Percentiles rank a stretch among this genome's conserved stretches.
These are phyloP conservation scores for Pogoniulus pusillus DNA, from an alignment of 2,797 vertebrate species.

Conservation along the genomic window DNA sequence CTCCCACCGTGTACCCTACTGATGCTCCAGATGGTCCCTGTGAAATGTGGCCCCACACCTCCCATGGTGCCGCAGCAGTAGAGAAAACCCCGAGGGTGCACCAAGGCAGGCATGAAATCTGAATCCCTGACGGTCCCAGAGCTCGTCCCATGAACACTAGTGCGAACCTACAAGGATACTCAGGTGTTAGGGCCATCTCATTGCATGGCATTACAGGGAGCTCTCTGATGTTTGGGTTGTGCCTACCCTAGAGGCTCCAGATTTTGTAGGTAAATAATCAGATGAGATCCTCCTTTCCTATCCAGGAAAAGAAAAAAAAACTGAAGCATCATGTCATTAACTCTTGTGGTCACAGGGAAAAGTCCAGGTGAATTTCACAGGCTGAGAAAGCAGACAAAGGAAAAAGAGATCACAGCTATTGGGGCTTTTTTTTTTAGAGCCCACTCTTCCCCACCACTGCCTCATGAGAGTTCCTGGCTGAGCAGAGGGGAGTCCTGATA, in stretches of 20 bases:
- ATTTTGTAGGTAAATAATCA: not conserved
- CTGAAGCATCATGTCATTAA: slow-evolving; percentile 5
- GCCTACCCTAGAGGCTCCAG: not conserved
- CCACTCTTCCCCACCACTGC: not conserved
- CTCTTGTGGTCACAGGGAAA: not conserved
- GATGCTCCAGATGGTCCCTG: not conserved
- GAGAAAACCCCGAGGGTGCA: not conserved
- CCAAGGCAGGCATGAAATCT: not conserved
- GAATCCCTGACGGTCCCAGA: not conserved
- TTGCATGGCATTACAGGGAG: accelerated
- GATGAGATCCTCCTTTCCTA: not conserved
- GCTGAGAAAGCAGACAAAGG: slow-evolving; percentile 35
- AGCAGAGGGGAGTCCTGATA: not conserved
- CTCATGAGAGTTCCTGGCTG: not conserved
- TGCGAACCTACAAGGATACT: accelerated
- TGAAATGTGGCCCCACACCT: slow-evolving; percentile 7
- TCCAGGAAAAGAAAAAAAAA: not conserved
- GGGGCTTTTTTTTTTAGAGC: not conserved
- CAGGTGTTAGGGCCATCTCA: not conserved
- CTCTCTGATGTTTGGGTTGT: not conserved
- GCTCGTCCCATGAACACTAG: accelerated
- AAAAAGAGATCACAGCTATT: not conserved
- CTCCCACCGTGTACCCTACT: not conserved
- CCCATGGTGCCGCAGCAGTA: not conserved
- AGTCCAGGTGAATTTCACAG: not conserved